Conservation (phyloP, 2,888 invertebrate genomes). For the Limnephilus lunatus region DNA sequence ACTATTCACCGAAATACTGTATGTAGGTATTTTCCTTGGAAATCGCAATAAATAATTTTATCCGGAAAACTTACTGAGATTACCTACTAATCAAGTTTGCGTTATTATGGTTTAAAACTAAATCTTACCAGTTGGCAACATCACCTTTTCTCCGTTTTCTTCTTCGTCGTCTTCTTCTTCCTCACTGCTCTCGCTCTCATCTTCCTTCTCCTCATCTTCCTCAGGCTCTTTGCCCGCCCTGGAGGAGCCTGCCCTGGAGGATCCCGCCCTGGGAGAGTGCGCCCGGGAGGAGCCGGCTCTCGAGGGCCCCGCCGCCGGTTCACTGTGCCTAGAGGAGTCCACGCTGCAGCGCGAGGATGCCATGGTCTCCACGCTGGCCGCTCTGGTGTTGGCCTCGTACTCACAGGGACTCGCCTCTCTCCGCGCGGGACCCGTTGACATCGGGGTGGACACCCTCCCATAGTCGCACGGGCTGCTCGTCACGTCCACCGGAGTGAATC, state of each 20-base stretch:
- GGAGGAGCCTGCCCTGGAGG: constrained; percentile 62
- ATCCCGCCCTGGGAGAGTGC: neutral
- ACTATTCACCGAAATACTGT: too few species aligned
- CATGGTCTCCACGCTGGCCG: constrained; percentile 11
- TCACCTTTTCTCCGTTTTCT: constrained; percentile 70
- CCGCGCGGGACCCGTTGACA: neutral
- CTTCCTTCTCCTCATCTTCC: constrained; percentile 51
- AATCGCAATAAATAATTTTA: too few species aligned
- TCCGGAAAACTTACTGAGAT: too few species aligned
- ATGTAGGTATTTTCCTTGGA: too few species aligned
- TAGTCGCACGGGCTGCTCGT: constrained; percentile 2
- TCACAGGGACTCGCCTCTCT: constrained; percentile 5
- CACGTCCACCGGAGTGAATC: neutral
- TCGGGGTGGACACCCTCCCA: neutral
- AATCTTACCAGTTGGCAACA: constrained; percentile 77
- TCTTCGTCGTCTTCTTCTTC: constrained; percentile 50
- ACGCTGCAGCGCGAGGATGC: constrained; percentile 72
- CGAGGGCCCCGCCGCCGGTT: neutral
- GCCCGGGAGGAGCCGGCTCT: constrained; percentile 20
- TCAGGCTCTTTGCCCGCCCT: constrained; percentile 61
- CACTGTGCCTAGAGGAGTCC: constrained; percentile 65
- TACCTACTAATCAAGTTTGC: too few species aligned
- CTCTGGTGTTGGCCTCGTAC: neutral
- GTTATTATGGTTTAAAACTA: neutral
- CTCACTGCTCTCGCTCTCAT: constrained; percentile 65